phyloP scores from a whole-genome alignment of 2,888 invertebrate genomes.

The Diarsia rubi region DNA sequence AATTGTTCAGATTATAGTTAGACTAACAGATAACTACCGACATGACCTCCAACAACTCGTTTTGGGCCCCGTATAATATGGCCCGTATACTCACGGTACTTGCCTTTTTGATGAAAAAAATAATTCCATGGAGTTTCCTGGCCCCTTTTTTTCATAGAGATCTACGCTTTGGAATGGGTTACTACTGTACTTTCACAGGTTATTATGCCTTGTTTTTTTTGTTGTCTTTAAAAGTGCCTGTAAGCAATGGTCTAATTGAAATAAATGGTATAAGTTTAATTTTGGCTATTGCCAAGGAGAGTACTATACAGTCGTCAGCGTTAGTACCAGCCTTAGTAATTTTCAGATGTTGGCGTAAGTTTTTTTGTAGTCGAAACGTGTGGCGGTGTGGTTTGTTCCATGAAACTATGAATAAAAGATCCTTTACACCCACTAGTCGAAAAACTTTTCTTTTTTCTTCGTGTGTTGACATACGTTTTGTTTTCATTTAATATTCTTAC shows the following conservation, averaged over 20 bases:
- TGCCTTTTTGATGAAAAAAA: too few species aligned
- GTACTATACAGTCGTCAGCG: background rate
- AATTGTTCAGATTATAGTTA: background rate
- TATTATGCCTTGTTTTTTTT: too few species aligned
- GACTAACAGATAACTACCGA: background rate
- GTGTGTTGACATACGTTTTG: background rate
- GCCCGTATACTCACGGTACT: too few species aligned
- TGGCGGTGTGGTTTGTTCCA: background rate
- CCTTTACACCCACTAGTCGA: background rate
- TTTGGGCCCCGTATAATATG: too few species aligned
- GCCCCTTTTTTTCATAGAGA: too few species aligned
- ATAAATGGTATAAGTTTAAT: too few species aligned
- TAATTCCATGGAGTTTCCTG: too few species aligned
- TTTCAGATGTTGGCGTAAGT: background rate
- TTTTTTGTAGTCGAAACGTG: background rate
- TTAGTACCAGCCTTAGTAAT: background rate
- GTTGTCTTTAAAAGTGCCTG: too few species aligned
- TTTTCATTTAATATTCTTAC: background rate
- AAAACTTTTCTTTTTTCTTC: background rate
- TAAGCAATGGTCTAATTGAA: too few species aligned
- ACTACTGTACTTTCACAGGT: too few species aligned
- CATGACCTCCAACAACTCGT: background rate
- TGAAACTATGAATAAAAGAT: background rate
- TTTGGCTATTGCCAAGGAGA: background rate
- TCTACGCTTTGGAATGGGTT: too few species aligned